phyloP scores from a whole-genome alignment of 2,113 vertebrate genomes.

The Rhynchopsitta pachyrhyncha region DNA sequence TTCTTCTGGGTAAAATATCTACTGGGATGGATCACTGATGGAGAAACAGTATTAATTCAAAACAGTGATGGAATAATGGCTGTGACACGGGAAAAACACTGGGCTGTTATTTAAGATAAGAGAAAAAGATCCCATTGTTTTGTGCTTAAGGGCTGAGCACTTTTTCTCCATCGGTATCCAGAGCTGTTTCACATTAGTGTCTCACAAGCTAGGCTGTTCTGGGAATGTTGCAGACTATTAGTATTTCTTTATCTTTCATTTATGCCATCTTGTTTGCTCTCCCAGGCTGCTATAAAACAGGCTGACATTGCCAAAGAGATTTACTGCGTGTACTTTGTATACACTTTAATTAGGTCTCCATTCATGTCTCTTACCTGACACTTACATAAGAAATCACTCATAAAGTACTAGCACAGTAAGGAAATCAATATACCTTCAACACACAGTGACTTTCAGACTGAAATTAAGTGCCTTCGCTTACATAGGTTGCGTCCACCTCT shows the following conservation, averaged over 20 bases:
- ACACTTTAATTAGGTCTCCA: slow-evolving; percentile 62
- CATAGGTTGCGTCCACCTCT: background rate
- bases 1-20: background rate
- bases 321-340: slow-evolving; percentile 28
- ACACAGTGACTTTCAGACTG: slow-evolving; percentile 27
- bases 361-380: slow-evolving; percentile 56
- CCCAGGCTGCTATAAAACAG: slow-evolving; percentile 30
- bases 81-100: background rate
- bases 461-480: slow-evolving; percentile 38
- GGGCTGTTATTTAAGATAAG: background rate
- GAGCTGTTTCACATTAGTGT: background rate
- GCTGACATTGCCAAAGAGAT: slow-evolving; percentile 58
- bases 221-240: background rate
- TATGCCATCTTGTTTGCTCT: slow-evolving; percentile 39
- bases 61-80: background rate
- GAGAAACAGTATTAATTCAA: background rate
- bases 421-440: slow-evolving; percentile 44
- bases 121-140: background rate
- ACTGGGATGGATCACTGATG: background rate
- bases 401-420: background rate
- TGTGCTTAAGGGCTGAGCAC: background rate
- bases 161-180: background rate
- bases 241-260: slow-evolving; percentile 49
- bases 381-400: slow-evolving; percentile 68
- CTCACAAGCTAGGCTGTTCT: background rate